Base-by-base conservation (phyloP, 2,888 invertebrate genomes). In the Athripsodes cinereus region DNA sequence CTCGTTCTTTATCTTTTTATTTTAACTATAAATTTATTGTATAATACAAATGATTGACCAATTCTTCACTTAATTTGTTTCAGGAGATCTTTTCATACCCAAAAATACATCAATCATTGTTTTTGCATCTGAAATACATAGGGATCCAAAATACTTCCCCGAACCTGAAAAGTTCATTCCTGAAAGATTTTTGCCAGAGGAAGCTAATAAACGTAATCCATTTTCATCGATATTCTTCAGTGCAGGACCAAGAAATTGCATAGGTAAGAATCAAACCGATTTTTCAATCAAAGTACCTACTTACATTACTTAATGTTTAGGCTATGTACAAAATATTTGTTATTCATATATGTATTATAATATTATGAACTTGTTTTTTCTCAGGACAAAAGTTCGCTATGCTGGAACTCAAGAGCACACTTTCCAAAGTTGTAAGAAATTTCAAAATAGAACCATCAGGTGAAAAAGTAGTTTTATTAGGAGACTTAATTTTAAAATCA, bases 301-400 rank as follows among this genome's bases (percentile, higher is more conserved):
- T n/a, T n/a, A n/a, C n/a, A n/a, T n/a, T n/a, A n/a, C n/a, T n/a
- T n/a, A n/a, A n/a, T n/a, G n/a, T n/a, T n/a, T n/a, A n/a, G n/a
- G n/a, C n/a, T n/a, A n/a, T n/a, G n/a, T n/a, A n/a, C n/a, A n/a
- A n/a, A n/a, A n/a, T n/a, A n/a, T n/a, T n/a, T n/a, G n/a, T n/a
- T n/a, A n/a, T n/a, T n/a, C n/a, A n/a, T n/a, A n/a, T n/a, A n/a
- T n/a, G n/a, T n/a, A n/a, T n/a, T n/a, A n/a, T n/a, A n/a, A n/a
- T n/a, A n/a, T n/a, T n/a, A n/a, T n/a, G n/a, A n/a, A n/a, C n/a
- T n/a, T n/a, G n/a, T n/a, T n/a, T 48, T 48, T 6, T 58, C 53
- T 26, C 21, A 65, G 65, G 65, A 46, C 65, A 65, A 60, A 64
- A 64, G 50, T 65, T 65, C 47, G 64, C 65, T 2, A 64, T 65